Conservation (phyloP, 2,113 vertebrate species). For the Coptodon rendalli region DNA sequence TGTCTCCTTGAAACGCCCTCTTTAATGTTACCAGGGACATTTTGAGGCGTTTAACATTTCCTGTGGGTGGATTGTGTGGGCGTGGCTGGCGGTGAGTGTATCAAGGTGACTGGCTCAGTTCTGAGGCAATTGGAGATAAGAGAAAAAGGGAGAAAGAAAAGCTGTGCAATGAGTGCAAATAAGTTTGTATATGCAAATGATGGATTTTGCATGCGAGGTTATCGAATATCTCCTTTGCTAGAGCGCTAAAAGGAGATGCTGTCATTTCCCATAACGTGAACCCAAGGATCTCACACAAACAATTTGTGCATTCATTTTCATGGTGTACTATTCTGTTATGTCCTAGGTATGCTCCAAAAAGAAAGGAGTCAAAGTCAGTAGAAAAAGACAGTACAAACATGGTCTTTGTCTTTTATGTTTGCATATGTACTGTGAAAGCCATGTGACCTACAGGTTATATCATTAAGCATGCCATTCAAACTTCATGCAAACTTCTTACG, state of each 20-base stretch:
- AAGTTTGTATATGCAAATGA: not conserved
- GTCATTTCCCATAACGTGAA: not conserved
- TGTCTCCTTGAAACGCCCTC: not conserved
- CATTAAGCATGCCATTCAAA: not conserved
- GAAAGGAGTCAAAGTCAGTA: not conserved
- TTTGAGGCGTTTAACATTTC: not conserved
- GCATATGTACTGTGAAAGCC: not conserved
- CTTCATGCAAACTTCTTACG: not conserved
- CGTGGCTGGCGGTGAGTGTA: not conserved
- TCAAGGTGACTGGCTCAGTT: not conserved
- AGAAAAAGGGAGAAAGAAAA: not conserved
- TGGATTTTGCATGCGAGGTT: not conserved
- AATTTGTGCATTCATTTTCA: not conserved
- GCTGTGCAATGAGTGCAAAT: not conserved
- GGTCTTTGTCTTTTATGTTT: not conserved
- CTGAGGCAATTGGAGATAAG: not conserved
- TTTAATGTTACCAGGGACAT: constrained; percentile 17
- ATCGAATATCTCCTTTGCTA: not conserved
- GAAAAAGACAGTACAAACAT: not conserved
- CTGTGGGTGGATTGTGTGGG: not conserved
- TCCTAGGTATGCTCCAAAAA: not conserved
- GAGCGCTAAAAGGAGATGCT: not conserved
- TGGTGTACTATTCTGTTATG: not conserved
- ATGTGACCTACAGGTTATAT: not conserved
- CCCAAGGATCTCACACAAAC: not conserved